These are phyloP conservation scores for Alauda arvensis DNA, from an alignment of 2,797 vertebrate genomes.

Conservation along the genomic window DNA sequence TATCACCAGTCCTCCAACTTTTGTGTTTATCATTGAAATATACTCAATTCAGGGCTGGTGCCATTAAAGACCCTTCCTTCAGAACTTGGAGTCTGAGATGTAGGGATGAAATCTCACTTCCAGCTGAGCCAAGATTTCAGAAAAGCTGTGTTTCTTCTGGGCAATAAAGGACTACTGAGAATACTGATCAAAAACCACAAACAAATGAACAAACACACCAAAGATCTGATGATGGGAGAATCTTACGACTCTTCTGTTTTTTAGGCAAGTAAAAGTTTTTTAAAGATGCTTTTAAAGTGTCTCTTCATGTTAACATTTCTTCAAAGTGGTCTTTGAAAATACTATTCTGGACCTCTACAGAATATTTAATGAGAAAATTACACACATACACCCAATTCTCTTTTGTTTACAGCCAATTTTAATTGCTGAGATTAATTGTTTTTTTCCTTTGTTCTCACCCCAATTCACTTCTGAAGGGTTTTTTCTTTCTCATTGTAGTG, in stretches of 20 bases:
- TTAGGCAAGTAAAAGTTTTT: not conserved
- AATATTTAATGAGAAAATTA: not conserved
- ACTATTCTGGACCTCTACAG: not conserved
- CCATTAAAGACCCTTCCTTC: not conserved
- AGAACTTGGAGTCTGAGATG: not conserved
- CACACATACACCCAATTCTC: accelerated
- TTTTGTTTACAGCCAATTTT: not conserved
- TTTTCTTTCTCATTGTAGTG: not conserved
- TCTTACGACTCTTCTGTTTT: not conserved
- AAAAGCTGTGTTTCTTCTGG: not conserved
- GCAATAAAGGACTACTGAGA: not conserved
- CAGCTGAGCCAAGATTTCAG: not conserved
- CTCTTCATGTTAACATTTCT: not conserved
- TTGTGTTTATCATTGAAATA: not conserved
- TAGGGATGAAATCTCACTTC: not conserved
- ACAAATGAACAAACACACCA: not conserved
- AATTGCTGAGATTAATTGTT: not conserved
- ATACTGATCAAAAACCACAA: not conserved
- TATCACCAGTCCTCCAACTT: not conserved
- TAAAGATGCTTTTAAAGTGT: not conserved
- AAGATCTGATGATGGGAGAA: not conserved
- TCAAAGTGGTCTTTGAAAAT: not conserved
- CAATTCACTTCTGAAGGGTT: not conserved
- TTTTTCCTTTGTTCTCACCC: not conserved
- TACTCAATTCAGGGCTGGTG: not conserved